Evolutionary conservation across 2,113 vertebrate genomes (phyloP), one percentile per base, ranked within the genome.

Genomic region (Microtus richardsoni): DNA sequence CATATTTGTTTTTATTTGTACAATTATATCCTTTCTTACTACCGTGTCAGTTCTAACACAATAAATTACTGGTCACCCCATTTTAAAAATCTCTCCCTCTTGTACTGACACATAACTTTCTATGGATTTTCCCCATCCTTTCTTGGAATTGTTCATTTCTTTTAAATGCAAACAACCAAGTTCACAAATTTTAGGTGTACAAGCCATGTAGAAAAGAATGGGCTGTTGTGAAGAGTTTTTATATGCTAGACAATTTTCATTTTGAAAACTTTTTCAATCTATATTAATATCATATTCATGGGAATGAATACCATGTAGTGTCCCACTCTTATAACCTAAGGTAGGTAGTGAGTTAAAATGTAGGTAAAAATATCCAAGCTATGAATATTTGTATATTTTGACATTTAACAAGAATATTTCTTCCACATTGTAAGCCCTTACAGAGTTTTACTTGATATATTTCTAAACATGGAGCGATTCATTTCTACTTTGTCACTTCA

Each of bases 311-410:
- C 12, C 79, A 28, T 77, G 1, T 60, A 64, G 14, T 89, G n/a
- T 60, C 49, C 80, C 16, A 64, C 17, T 77, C 12, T 85, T 85
- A n/a, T 49, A 16, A 24, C 28, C n/a, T 78, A 26, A 77, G 44
- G 16, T 82, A 78, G 16, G 2, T 26, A 88, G 19, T 94, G 91
- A 73, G 11, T 95, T 96, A 91, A 89, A 90, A 96, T 44, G 9
- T 74, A 85, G 71, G 28, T 68, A 52, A 21, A 78, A 88, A 19
- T 80, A 80, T 74, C 73, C 77, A 16, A 83, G 16, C 52, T 88
- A 44, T 93, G 88, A 95, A 95, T 95, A 95, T 94, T 97, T 96
- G 93, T 94, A 79, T 87, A 96, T 93, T 96, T 96, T 94, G 92
- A 95, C 93, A 96, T 91, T 97, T 96, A 94, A 70, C 33, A 96